A percentile compares a stretch with the other conserved stretches of the same genome.
Conservation (phyloP, 2,113 vertebrate species). For the Sitta europaea region DNA sequence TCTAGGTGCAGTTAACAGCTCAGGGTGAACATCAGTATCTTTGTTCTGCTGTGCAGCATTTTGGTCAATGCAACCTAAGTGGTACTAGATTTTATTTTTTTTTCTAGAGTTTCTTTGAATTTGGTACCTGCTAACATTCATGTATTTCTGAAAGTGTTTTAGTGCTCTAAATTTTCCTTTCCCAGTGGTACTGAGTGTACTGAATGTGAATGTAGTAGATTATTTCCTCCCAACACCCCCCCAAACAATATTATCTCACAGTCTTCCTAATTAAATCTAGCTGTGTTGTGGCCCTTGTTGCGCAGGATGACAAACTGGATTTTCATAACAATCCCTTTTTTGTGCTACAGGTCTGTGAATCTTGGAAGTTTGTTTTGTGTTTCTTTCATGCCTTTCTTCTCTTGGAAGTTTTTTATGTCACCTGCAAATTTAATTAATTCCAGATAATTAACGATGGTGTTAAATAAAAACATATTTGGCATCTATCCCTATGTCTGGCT, state of each 20-base stretch:
- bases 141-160: not conserved
- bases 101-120: not conserved
- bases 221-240: not conserved
- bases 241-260: not conserved
- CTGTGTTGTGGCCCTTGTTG: not conserved
- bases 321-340: not conserved
- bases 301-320: not conserved
- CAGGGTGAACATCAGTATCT: not conserved
- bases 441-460: conserved; percentile 40
- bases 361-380: not conserved
- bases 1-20: not conserved
- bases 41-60: not conserved
- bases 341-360: not conserved
- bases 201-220: not conserved
- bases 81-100: not conserved
- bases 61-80: not conserved
- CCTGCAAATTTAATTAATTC: conserved; percentile 51
- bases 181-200: not conserved
- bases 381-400: conserved; percentile 38
- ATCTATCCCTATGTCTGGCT: not conserved
- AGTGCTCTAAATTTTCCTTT: not conserved
- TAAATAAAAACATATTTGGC: conserved; percentile 40
- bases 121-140: not conserved
- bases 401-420: conserved; percentile 27
- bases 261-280: not conserved